phyloP scores from a whole-genome alignment of 2,113 vertebrate genomes.

The Riparia riparia region DNA sequence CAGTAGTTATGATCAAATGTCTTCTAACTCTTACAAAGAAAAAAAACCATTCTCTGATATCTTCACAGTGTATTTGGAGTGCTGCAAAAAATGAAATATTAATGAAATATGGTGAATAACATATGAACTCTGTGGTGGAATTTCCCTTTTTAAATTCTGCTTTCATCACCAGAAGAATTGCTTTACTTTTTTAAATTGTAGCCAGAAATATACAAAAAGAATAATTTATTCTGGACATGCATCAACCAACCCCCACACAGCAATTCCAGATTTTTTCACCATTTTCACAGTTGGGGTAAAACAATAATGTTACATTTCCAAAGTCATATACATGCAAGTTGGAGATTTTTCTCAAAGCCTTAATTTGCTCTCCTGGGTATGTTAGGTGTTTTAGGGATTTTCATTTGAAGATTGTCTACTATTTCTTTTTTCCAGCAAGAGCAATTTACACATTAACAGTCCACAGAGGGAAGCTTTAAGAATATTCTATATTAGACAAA shows the following conservation, averaged over 20 bases:
- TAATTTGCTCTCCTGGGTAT: not conserved
- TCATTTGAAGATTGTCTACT: not conserved
- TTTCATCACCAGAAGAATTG: constrained; percentile 18
- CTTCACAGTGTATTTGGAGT: constrained; percentile 9
- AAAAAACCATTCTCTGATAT: not conserved
- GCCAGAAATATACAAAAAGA: not conserved
- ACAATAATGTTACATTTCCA: not conserved
- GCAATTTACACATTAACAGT: not conserved
- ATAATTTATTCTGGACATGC: not conserved
- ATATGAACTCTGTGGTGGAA: not conserved
- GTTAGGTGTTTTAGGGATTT: not conserved
- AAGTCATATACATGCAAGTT: not conserved
- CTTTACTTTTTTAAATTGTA: not conserved
- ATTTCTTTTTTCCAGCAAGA: not conserved
- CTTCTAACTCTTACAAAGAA: constrained; percentile 12
- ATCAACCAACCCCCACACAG: not conserved
- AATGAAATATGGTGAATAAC: not conserved
- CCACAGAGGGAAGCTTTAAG: not conserved
- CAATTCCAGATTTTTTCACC: not conserved
- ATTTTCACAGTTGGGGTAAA: not conserved
- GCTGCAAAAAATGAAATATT: constrained; percentile 51
- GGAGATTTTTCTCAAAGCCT: not conserved
- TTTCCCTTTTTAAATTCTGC: not conserved
- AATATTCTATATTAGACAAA: not conserved
- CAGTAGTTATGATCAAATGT: constrained; percentile 52